phyloP scores from a whole-genome alignment of 2,797 vertebrate species.

The Urosaurus nigricauda region DNA sequence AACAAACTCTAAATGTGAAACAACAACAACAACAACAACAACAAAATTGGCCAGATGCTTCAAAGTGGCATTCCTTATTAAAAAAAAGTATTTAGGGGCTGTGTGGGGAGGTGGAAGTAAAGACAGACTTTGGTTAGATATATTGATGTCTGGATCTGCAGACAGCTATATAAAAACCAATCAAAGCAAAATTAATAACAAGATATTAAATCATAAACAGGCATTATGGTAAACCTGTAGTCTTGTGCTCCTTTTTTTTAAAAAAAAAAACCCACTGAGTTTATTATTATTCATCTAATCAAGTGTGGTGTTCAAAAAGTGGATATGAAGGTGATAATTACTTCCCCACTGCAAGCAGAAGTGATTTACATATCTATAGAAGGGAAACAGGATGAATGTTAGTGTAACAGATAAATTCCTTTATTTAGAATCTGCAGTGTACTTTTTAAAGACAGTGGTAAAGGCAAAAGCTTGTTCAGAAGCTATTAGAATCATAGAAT shows the following conservation, averaged over 20 bases:
- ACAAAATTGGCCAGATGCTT: neutral
- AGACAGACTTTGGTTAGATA: neutral
- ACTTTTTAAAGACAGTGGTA: neutral
- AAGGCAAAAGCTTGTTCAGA: neutral
- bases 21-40: too few relatives aligned
- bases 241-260: neutral
- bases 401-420: conserved; percentile 20
- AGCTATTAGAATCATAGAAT: too few relatives aligned
- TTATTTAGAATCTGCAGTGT: neutral
- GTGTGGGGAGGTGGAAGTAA: neutral
- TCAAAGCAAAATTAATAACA: neutral
- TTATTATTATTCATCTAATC: conserved; percentile 28
- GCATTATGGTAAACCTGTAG: neutral
- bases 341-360: conserved; percentile 20
- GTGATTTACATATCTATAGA: conserved; percentile 35
- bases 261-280: neutral
- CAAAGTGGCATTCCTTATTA: neutral
- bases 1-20: neutral
- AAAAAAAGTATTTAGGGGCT: neutral
- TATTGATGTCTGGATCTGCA: neutral
- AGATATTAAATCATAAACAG: neutral
- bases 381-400: conserved; percentile 10
- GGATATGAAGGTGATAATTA: conserved; percentile 45
- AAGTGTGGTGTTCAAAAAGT: neutral
- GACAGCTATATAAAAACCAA: neutral